Evolutionary conservation across 2,888 invertebrate genomes (phyloP).

Genomic region (Trichogramma evanescens): DNA sequence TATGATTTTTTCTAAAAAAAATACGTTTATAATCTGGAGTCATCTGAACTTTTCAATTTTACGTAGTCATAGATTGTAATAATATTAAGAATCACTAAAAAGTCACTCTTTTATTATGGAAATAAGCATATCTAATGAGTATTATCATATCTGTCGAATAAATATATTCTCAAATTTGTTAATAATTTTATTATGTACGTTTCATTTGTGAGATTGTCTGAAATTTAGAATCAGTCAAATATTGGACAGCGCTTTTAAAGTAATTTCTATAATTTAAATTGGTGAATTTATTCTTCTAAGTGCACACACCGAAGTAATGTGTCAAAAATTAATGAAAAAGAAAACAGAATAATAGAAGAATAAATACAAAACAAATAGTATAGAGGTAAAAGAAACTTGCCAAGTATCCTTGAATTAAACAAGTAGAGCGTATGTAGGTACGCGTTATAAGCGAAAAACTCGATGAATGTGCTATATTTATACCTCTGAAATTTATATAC

Average conservation of each 20-base stretch:
- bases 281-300: constrained; percentile 16
- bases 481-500: constrained; percentile 34
- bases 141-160: too few species aligned
- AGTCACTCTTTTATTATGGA: too few species aligned
- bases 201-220: too few species aligned
- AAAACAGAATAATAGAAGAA: constrained; percentile 3
- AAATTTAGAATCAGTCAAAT: too few species aligned
- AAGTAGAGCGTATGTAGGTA: constrained; percentile 35
- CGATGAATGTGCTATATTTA: constrained; percentile 42
- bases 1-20: neutral
- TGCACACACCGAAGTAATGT: neutral
- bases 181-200: too few species aligned
- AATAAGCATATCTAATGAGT: too few species aligned
- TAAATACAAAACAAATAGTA: neutral
- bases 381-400: constrained; percentile 10
- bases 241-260: too few species aligned
- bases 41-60: too few species aligned
- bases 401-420: constrained; percentile 20
- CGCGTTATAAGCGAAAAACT: neutral
- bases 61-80: too few species aligned
- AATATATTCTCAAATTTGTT: too few species aligned
- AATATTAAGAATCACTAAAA: too few species aligned
- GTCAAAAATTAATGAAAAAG: neutral
- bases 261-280: neutral
- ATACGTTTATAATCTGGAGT: neutral